Base-by-base conservation (phyloP, 2,113 vertebrate genomes). In the Oncorhynchus kisutch region DNA sequence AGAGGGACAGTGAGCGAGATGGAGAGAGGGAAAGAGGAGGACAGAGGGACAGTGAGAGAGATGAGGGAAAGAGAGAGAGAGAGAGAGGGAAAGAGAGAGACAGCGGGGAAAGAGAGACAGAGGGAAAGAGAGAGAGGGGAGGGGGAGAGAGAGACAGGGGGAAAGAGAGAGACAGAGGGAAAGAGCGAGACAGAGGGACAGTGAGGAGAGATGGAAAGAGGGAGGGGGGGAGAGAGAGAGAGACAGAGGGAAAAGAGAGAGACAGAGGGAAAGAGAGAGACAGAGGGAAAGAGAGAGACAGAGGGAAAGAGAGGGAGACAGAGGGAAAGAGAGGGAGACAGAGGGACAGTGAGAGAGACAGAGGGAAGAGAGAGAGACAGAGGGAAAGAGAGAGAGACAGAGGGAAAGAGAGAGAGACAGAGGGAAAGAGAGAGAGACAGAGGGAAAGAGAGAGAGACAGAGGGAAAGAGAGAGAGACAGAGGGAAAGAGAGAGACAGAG, bases 221-320 rank as follows among this genome's bases (percentile, higher is more conserved):
- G n/a, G n/a, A n/a, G n/a, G n/a, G n/a, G n/a, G n/a, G n/a, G 27
- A 1, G 27, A 27, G 2, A 27, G 27, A 2, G 27, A 27, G 27
- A 27, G 29, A 31, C 0, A 27, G 39, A 29, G 31, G 3, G 71
- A 74, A 72, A 8, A n/a, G 57, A 77, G 18, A 27, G 24, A 4
- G n/a, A n/a, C n/a, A n/a, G n/a, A 82, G 66, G 4, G 65, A 49
- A 24, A 65, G 8, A 22, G 29, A 34, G 12, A n/a, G 68, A 71
- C 72, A 4, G 65, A 31, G 29, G 29, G 22, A 31, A 9, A 27
- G 66, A 70, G 74, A 7, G 66, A 76, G 29, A 5, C 4, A 31
- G 27, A 27, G 27, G 27, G 27, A 31, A 4, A 31, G 29, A 0
- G 29, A 27, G 25, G 3, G 65, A 39, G 29, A 68, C 4, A 0